Conservation (phyloP, 2,113 vertebrate species). For the Melanocharis versteri region DNA sequence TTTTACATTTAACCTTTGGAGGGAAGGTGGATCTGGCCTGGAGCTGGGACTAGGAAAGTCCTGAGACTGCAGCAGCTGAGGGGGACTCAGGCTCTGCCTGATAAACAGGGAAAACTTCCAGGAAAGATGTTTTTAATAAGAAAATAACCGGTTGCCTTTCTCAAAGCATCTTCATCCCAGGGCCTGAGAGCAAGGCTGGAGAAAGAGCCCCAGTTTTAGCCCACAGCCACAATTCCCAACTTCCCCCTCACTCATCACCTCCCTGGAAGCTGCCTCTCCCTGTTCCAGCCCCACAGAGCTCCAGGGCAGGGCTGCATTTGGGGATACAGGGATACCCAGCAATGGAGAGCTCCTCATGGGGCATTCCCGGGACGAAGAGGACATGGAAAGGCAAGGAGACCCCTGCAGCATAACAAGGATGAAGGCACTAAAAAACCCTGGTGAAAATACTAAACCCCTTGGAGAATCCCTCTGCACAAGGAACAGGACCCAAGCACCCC, state of each 20-base stretch:
- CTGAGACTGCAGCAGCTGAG: not conserved
- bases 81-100: not conserved
- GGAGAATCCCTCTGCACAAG: not conserved
- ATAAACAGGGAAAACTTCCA: not conserved
- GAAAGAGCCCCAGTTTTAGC: not conserved
- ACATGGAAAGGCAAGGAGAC: not conserved
- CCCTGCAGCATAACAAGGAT: not conserved
- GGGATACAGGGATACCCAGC: not conserved
- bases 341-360: accelerated
- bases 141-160: not conserved
- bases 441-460: not conserved
- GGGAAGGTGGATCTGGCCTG: not conserved
- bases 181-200: not conserved
- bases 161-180: not conserved
- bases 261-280: not conserved
- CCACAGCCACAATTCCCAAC: not conserved
- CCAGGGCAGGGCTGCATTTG: not conserved
- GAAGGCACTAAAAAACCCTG: not conserved
- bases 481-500: not conserved
- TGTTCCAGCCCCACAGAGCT: not conserved
- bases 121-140: not conserved
- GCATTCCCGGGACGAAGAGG: not conserved
- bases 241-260: not conserved
- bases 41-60: not conserved
- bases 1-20: not conserved